Percentiles rank a stretch among this genome's conserved stretches.
Evolutionary conservation across 2,888 invertebrate genomes (phyloP).

Genomic region (Ennomos fuscantarius): DNA sequence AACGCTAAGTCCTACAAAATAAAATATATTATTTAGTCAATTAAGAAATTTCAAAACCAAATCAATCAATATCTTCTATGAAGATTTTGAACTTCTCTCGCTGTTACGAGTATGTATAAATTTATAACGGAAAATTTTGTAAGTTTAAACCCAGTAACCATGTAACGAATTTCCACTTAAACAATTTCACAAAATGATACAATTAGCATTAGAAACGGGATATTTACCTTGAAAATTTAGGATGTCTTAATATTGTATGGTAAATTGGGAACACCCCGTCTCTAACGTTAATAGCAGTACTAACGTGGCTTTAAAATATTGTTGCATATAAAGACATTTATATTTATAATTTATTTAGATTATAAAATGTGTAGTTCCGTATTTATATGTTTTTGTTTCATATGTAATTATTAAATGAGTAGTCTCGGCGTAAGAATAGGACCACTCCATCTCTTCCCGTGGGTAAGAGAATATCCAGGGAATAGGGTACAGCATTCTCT

Average conservation of each 20-base stretch:
- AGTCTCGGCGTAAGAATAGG: too few relatives aligned
- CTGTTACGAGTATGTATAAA: background rate
- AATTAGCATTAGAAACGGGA: constrained; percentile 5
- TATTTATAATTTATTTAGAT: too few relatives aligned
- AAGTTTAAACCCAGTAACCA: background rate
- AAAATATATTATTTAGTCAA: too few relatives aligned
- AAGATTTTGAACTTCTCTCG: background rate
- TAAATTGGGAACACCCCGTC: background rate
- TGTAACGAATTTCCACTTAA: background rate
- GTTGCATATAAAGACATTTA: background rate
- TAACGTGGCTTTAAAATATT: background rate
- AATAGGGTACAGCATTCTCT: too few relatives aligned
- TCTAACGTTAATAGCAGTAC: background rate
- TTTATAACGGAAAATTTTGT: background rate
- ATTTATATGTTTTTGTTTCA: too few relatives aligned
- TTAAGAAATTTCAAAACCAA: too few relatives aligned
- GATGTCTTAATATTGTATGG: background rate
- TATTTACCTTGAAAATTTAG: constrained; percentile 2
- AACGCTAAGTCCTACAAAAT: too few relatives aligned
- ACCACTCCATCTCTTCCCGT: too few relatives aligned
- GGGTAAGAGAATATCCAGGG: too few relatives aligned
- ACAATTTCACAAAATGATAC: background rate
- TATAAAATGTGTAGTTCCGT: too few relatives aligned
- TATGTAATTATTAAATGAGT: too few relatives aligned
- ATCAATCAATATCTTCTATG: too few relatives aligned